Evolutionary conservation across 2,888 invertebrate genomes (phyloP), one percentile per base, ranked within the genome.

Genomic region (Drosophila kanekoi): DNA sequence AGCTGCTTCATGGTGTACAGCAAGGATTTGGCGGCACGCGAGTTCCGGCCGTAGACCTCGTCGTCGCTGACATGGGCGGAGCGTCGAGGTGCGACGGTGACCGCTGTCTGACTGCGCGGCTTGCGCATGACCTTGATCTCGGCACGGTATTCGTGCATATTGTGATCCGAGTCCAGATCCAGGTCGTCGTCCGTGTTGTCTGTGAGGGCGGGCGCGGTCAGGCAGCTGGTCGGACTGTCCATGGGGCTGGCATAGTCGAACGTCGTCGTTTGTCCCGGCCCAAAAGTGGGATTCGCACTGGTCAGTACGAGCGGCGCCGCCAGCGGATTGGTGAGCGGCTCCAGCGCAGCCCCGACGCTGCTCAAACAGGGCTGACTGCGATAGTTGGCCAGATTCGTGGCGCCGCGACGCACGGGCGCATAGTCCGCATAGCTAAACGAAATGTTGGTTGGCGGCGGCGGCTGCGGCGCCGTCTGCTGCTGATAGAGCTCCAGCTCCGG

Each of bases 41-140:
- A 93, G 78, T 94, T 93, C 20, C 91, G 89, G 9, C 91, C 92
- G 49, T 87, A 91, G 3, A 90, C 89, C 68, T 94, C 94, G 77
- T 94, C 93, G 77, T 92, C 91, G 40, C 92, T 90, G 18, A 90
- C 80, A 35, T 91, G 90, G 0, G 87, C 87, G 2, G 91, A 90
- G 14, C 91, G 86, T 3, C 90, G 81, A 0, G 77, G 84, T 2
- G 89, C 88, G 8, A 92, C 93, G 16, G 95, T 94, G 14, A 95
- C 95, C 37, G 96, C 96, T 73, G 95, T 94, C 87, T 96, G 96
- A 64, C 95, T 94, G 65, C 95, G 94, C 0, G 96, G 96, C 0
- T 95, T 96, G 52, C 94, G 93, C 96, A 96, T 96, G n/a, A 96
- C 96, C 86, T 94, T 95, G 51, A 95, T 94, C 68, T 95, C 94